phyloP scores from a whole-genome alignment of 2,113 vertebrate genomes.

The Parotia lawesii region DNA sequence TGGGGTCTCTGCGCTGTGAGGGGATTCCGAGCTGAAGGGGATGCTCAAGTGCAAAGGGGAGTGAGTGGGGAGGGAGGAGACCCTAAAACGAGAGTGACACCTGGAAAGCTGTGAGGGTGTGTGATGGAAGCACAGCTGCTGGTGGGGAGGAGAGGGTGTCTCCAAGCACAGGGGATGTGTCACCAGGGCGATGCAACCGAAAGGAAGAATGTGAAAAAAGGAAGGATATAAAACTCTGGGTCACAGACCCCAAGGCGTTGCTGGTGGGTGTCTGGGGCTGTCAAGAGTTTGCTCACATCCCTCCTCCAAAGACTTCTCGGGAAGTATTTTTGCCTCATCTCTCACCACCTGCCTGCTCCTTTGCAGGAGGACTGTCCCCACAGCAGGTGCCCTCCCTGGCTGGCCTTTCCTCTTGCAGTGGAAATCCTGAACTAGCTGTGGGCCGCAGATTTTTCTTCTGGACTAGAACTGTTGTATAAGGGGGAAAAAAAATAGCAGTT shows the following conservation, averaged over 20 bases:
- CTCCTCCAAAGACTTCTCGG: neutral
- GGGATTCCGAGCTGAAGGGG: neutral
- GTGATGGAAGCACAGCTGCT: neutral
- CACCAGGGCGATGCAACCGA: neutral
- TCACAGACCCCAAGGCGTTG: neutral
- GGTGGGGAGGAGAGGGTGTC: neutral
- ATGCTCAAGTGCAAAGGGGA: neutral
- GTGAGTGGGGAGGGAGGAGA: neutral
- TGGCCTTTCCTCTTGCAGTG: neutral
- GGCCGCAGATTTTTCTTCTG: neutral
- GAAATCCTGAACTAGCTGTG: neutral
- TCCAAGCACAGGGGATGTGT: neutral
- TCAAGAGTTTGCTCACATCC: neutral
- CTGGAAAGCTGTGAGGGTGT: neutral
- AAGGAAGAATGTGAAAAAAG: neutral
- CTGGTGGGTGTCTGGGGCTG: neutral
- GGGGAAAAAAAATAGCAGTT: neutral
- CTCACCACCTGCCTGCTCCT: neutral
- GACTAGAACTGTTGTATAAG: neutral
- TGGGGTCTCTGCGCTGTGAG: neutral
- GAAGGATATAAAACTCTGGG: neutral
- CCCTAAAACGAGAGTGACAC: neutral
- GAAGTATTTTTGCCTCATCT: neutral
- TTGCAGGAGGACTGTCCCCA: neutral
- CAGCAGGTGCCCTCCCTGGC: neutral